A percentile compares a stretch with the other conserved stretches of the same genome.
These are phyloP conservation scores for Dallia pectoralis DNA, from an alignment of 2,797 vertebrate genomes.

Conservation along the genomic window DNA sequence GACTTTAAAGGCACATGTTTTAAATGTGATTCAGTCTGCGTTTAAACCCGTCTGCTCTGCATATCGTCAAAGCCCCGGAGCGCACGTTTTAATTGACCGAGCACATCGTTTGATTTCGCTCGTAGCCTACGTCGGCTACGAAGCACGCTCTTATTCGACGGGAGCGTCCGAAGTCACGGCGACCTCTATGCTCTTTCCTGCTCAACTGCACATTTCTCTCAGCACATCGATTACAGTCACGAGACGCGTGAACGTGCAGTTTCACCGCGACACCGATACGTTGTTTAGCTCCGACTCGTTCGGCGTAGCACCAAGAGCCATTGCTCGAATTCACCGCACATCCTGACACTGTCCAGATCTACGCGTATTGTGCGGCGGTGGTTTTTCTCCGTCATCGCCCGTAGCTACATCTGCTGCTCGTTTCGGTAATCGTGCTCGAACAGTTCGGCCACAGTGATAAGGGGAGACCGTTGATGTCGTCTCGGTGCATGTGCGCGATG, in stretches of 20 bases:
- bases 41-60: background rate
- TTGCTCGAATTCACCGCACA: conserved; percentile 60
- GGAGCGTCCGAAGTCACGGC: conserved; percentile 27
- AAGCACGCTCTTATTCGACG: conserved; percentile 19
- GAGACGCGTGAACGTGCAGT: conserved; percentile 57
- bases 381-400: conserved; percentile 31
- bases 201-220: conserved; percentile 28
- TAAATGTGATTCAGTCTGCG: background rate
- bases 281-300: conserved; percentile 58
- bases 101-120: conserved; percentile 2
- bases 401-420: conserved; percentile 22
- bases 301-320: conserved; percentile 41
- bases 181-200: conserved; percentile 29
- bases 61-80: background rate
- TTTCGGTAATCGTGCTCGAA: background rate
- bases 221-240: conserved; percentile 44
- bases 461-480: background rate
- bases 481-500: too few relatives aligned
- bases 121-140: background rate
- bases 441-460: too few relatives aligned
- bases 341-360: conserved; percentile 44
- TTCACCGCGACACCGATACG: conserved; percentile 47
- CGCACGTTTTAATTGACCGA: background rate
- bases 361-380: conserved; percentile 34
- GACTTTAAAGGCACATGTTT: background rate